Evolutionary conservation across 2,113 vertebrate species (phyloP), one percentile per base, ranked within the genome.

Genomic region (Epinephelus moara): DNA sequence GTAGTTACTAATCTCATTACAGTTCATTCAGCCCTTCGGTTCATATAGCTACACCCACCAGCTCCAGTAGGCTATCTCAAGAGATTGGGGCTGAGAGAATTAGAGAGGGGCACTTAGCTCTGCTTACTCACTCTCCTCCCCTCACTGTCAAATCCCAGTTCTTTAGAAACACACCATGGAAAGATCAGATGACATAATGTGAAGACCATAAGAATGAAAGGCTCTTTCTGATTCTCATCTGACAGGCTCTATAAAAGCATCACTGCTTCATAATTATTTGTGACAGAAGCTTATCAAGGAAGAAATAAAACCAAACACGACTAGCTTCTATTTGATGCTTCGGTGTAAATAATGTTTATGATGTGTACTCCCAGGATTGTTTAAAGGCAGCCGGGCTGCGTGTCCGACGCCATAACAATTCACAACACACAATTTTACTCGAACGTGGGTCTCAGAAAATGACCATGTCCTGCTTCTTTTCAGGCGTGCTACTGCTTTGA

Each of bases 1-100:
- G 68, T 89, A 92, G 74, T 86, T 87, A 85, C 78, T 91, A 87
- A 94, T 92, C 87, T 88, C 81, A 91, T 93, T 92, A 88, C 55
- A 23, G 79, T 89, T 85, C 85, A 84, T 93, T 85, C 89, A 93
- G 75, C 70, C 77, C 69, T 77, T 73, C 33, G 81, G 70, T 86
- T 86, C 79, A 52, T 87, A 85, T 50, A 87, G 78, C 72, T 91
- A 70, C 85, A 64, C 77, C 83, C 82, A 91, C 86, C 81, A 81
- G 84, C 78, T 84, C 75, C 80, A 90, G 84, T 15, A 33, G 75
- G 73, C 74, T 57, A 78, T 89, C 85, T 89, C 84, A 52, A 82
- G 90, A 91, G 89, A 89, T 75, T 86, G 63, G 47, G 68, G 84
- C 86, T 84, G 83, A 78, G 81, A 85, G 83, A 90, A 91, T 90